Evolutionary conservation across 2,113 vertebrate species (phyloP), one percentile per base, ranked within the genome.

Genomic region (Vulpes ferrilata): DNA sequence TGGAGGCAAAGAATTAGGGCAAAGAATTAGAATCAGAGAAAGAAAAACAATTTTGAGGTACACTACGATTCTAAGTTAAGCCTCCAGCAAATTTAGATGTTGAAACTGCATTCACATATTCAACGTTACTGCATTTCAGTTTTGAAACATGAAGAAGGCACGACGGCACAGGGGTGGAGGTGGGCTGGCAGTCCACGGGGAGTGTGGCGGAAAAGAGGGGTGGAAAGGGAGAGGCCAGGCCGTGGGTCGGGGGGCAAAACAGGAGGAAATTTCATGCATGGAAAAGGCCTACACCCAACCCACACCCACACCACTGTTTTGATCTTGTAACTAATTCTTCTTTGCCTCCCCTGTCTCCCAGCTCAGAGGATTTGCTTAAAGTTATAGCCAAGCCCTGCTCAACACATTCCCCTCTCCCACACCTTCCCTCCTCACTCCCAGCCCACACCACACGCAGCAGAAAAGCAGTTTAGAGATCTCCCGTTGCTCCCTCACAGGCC

Each of bases 131-230:
- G 8, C 67, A 22, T 22, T 81, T 69, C 9, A 48, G 8, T 43
- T 74, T 35, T 83, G 8, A 43, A 84, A 90, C 9, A 51, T 64
- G 82, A 94, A 83, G 16, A 38, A n/a, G 25, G 16, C 23, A 59
- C 38, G 15, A 43, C 59, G 32, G 16, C 6, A 4, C 71, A 11
- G 22, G 25, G 4, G 27, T 4, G 4, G 11, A 27, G 20, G 22
- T 27, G 11, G 9, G 0, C 10, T 6, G 35, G 27, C 23, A 43
- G 5, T 1, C 10, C 38, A 27, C 17, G 32, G 11, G 2, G 7
- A 85, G 15, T 20, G 30, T 30, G 1, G 20, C 3, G 35, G 15
- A 43, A 69, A 80, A 57, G 32, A 32, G 9, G 2, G 10, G 16
- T 22, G 23, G 53, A 32, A 12, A 81, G 65, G 81, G 5, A 67